Evolutionary conservation across 2,888 invertebrate genomes (phyloP).

Genomic region (Fragum sueziense): DNA sequence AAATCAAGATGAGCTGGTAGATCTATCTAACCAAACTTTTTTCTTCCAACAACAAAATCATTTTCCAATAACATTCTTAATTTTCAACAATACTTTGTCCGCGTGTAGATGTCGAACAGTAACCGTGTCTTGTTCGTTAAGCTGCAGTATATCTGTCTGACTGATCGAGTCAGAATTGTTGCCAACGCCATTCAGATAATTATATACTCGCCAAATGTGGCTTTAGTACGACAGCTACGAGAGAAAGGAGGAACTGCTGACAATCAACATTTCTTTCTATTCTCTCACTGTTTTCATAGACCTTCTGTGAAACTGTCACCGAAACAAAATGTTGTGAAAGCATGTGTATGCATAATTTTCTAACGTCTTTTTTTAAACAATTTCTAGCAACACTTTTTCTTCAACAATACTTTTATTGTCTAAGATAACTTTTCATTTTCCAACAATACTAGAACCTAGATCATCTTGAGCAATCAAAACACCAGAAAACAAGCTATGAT

Average conservation of each 20-base stretch:
- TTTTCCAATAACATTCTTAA: no score
- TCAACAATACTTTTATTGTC: no score
- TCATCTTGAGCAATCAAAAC: slow-evolving; percentile 2
- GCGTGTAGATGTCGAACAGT: slow-evolving; percentile 2
- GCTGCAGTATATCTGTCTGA: slow-evolving; percentile 10
- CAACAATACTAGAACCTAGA: slow-evolving; percentile 3
- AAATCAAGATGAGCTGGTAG: no score
- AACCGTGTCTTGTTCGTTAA: slow-evolving; percentile 13
- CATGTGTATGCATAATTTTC: no score
- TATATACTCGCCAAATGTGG: no score
- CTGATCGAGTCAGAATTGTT: slow-evolving; percentile 1
- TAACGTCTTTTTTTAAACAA: no score
- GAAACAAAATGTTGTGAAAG: not conserved
- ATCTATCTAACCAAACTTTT: no score
- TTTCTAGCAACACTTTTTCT: no score
- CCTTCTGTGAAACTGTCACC: not conserved
- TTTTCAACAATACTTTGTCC: not conserved
- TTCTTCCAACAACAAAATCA: no score
- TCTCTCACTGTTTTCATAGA: not conserved
- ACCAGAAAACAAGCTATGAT: slow-evolving; percentile 19
- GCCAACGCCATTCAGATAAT: slow-evolving; percentile 7
- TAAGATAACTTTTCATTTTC: not conserved
- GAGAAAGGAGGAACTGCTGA: not conserved
- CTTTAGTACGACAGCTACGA: no score
- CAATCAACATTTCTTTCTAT: not conserved